Base-by-base conservation (phyloP, 2,888 invertebrate genomes). In the Drosophila villosipedis region DNA sequence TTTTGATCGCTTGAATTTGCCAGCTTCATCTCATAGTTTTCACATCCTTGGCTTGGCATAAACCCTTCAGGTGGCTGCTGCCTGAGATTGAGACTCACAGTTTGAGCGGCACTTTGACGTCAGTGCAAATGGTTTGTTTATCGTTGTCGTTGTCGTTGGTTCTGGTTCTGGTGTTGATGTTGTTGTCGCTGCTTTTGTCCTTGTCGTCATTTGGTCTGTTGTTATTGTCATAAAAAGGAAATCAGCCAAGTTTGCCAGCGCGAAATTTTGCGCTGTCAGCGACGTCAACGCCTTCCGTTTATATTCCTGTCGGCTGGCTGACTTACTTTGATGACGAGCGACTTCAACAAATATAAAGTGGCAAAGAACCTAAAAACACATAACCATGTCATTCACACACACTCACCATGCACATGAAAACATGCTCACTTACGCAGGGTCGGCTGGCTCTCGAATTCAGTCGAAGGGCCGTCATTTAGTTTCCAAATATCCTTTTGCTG, bases 211-310 rank as follows among this genome's bases (percentile, higher is more conserved):
- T 66, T 58, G 59, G 33, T 39, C 57, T 60, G 50, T 33, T 72
- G 53, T 67, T 69, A 61, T 66, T 70, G 73, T 52, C 35, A 73
- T 77, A 74, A 74, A 75, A 73, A 58, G 68, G 60, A 76, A 83
- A 74, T 75, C 54, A 52, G 53, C 61, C 65, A 76, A 70, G 71
- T 68, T 78, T 55, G 49, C 22, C 68, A 76, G 59, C 64, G 73
- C 70, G 68, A 73, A 78, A 73, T 72, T 83, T 64, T 69, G 59
- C 78, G 63, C 72, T 68, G 78, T 72, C 78, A 80, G 78, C 75
- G 68, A 14, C 50, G 76, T 43, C 64, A 68, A 55, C 75, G 78
- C 60, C 68, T 68, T 75, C 61, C 78, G 68, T 61, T 65, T 47
- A 70, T 68, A 59, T 70, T 78, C 52, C 41, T 73, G 10, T 30